Base-by-base conservation (phyloP, 2,888 invertebrate genomes). In the Pseudeuparius sepicola region DNA sequence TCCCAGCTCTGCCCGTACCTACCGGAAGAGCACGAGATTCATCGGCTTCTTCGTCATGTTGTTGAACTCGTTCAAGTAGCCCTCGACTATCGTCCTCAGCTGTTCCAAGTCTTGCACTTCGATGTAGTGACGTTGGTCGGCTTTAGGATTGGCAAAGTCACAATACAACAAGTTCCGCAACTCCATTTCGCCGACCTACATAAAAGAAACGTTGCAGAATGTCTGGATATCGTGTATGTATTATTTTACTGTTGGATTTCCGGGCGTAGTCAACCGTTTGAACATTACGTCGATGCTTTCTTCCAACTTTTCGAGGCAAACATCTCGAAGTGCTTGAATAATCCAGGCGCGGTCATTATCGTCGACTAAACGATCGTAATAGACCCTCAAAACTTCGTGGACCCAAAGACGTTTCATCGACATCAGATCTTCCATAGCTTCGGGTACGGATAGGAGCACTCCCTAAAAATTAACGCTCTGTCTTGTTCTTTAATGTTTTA, bases 41-140 rank as follows among this genome's bases (percentile, higher is more conserved):
- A 94, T 94, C 0, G 93, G 93, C 55, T 92, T 93, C 61, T 90
- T 94, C 6, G 87, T 84, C 86, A 94, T 88, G 46, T 88, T 86
- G 59, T 94, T 94, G 57, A 80, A 93, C 57, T 94, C 94, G 1
- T 78, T 78, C 9, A 94, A 67, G 63, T 86, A 92, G 0, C 80
- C 80, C 49, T 94, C 92, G 1, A 90, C 89, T 4, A 90, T 85
- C 1, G 72, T 65, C 37, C 81, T 75, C 36, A 96, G 63, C 44
- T 78, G 74, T 24, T 86, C 85, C 55, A 92, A 67, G 56, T 93
- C 87, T 2, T 70, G 62, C 0, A 92, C 89, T 66, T 94, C 93
- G 54, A 86, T 74, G 54, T 96, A 96, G 53, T 85, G 76, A 17
- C 88, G 75, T 7, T 77, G 75, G 53, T 93, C 92, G 7, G 83